Base-by-base conservation (phyloP, 1,140 invertebrate genomes). In the Teleopsis dalmanni region DNA sequence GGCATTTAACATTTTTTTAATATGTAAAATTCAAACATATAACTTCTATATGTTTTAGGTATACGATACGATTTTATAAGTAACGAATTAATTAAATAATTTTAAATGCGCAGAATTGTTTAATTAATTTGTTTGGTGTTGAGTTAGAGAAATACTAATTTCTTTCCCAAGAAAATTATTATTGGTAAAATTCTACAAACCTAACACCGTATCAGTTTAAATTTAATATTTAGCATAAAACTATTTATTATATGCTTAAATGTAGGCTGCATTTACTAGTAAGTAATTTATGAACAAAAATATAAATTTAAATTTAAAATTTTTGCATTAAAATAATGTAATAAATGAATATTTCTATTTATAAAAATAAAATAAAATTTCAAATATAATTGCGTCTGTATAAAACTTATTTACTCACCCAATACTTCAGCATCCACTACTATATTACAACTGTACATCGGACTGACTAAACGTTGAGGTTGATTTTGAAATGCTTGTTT, bases 381-480 rank as follows among this genome's bases (percentile, higher is more conserved):
- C n/a, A n/a, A n/a, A n/a, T n/a, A 35, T 26, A 25, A 26, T 46
- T 46, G 25, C 33, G 36, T 46, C 14, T 38, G 23, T 22, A 25
- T 16, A 44, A 43, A 22, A 40, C n/a, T 51, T 36, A 45, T 23
- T 46, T 13, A 81, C 86, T 85, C 72, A 90, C 92, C 95, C 60
- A 99, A 77, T 54, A 94, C 90, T 73, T 95, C 91, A 3, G 88
- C 84, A 55, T 90, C 92, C 10, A 93, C 92, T 60, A 91, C 81
- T 51, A 99, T 93, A 57, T 82, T 86, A 72, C 94, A 98, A 27
- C 82, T 88, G 68, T 97, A 99, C 92, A 98, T 98, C 1, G 96
- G 94, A 10, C 88, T 88, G 75, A 98, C 91, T 4, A 99, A 69
- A 48, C 96, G 77, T 63, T 94, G 91, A 5, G 89, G 84, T 65